These are phyloP conservation scores for Trichogramma dendrolimi DNA, from an alignment of 2,888 invertebrate species.

Conservation along the genomic window DNA sequence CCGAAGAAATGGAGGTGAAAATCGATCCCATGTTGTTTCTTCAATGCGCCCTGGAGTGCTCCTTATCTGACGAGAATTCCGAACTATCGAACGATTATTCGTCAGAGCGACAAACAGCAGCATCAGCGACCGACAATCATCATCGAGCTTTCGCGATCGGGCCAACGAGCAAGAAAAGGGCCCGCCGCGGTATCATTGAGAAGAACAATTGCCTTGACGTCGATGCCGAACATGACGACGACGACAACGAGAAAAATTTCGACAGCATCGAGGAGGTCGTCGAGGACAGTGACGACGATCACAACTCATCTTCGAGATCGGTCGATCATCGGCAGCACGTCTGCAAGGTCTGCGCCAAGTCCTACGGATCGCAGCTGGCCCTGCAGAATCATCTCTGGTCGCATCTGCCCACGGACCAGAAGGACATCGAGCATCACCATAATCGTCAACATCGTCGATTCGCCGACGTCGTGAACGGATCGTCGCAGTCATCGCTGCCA, in stretches of 20 bases:
- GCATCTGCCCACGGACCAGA: slow-evolving; percentile 51
- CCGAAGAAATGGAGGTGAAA: slow-evolving; percentile 63
- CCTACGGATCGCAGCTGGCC: slow-evolving; percentile 59
- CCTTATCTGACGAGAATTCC: slow-evolving; percentile 42
- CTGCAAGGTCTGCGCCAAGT: slow-evolving; percentile 57
- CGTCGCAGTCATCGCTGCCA: no score
- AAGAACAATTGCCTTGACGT: slow-evolving; percentile 27
- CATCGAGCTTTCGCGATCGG: neutral
- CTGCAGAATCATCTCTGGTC: slow-evolving; percentile 63
- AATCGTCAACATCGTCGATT: neutral
- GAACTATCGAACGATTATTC: slow-evolving; percentile 42
- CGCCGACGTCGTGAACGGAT: no score
- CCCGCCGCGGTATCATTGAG: slow-evolving; percentile 16
- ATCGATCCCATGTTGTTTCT: slow-evolving; percentile 69
- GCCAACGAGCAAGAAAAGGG: neutral
- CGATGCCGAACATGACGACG: slow-evolving; percentile 7
- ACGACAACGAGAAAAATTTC: slow-evolving; percentile 5
- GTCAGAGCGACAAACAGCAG: neutral
- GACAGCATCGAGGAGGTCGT: slow-evolving; percentile 21
- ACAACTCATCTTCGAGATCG: slow-evolving; percentile 23
- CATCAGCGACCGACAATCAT: neutral
- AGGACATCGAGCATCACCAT: slow-evolving; percentile 3
- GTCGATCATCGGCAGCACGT: slow-evolving; percentile 53
- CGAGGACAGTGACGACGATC: slow-evolving; percentile 27
- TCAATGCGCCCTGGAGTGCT: slow-evolving; percentile 57